Base-by-base conservation (phyloP, 1,140 invertebrate species). In the Colletes latitarsis region DNA sequence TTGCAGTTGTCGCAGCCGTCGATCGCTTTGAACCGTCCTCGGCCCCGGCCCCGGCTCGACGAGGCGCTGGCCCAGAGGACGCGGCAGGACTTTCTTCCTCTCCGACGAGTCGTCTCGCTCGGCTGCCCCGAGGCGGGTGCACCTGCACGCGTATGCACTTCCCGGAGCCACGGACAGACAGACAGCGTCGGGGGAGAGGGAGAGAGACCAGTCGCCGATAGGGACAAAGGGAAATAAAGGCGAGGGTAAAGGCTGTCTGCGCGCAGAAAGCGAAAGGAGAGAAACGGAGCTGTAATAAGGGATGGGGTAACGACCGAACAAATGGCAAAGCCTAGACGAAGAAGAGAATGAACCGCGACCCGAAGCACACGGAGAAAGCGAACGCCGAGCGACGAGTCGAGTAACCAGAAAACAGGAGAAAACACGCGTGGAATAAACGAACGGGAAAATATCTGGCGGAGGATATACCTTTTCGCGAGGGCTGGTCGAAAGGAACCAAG, bases 21-120 rank as follows among this genome's bases (percentile, higher is more conserved):
- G 83, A 82, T 82, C 81, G 83, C 84, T 84, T 86, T 63, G 70
- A 63, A 52, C 57, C 58, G 64, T 63, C 64, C 58, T 53, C 70
- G 12, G 41, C 52, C 17, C 46, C 14, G 21, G 21, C 30, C 15
- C 30, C 30, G 30, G 30, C 30, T 1, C 30, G 30, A 30, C 30
- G 30, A 30, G 30, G 30, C 30, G 30, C 30, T 30, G 30, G 30
- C 30, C 30, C 30, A 30, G 30, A 43, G 39, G 14, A 49, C 14
- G n/a, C 14, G n/a, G 41, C 58, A 21, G 46, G 58, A 60, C 67
- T 19, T 79, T 81, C 68, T 67, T 66, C 19, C 30, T 72, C 53
- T 49, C 30, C 49, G 46, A 10, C 55, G 55, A 76, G 66, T 74
- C 72, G 81, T 82, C 64, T 82, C 80, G 67, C 80, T 82, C 12